A percentile compares a stretch with the other conserved stretches of the same genome.
Conservation (phyloP, 1,140 invertebrate genomes). For the Orchestia grillus region DNA sequence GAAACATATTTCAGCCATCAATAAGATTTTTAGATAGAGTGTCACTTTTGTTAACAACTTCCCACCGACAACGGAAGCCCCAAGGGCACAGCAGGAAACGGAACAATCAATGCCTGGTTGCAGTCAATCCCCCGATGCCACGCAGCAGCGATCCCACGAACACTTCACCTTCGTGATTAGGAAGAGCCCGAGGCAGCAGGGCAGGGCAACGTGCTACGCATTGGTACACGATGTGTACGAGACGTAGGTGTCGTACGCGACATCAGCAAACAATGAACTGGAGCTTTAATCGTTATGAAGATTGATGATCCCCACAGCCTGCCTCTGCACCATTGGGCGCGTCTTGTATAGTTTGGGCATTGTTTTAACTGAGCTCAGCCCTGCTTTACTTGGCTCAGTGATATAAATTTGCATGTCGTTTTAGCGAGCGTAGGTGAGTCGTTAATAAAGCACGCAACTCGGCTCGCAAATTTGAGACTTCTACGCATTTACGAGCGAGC, state of each 20-base stretch:
- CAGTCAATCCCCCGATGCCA: background rate
- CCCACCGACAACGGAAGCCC: background rate
- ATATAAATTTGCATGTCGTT: background rate
- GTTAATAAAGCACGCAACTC: background rate
- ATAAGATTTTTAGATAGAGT: too few relatives aligned
- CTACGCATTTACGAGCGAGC: background rate
- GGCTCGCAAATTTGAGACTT: background rate
- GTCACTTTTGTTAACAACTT: too few relatives aligned
- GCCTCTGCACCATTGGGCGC: background rate
- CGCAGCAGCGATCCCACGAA: background rate
- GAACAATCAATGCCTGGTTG: background rate
- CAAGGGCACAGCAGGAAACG: background rate
- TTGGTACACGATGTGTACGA: background rate
- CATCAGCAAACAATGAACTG: background rate
- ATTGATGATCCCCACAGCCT: background rate
- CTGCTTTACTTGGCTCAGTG: background rate
- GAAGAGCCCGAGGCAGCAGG: background rate
- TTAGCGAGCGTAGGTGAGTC: background rate
- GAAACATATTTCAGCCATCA: too few relatives aligned
- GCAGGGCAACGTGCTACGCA: background rate
- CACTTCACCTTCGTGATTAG: background rate
- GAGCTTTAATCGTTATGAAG: background rate
- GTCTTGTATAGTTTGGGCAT: background rate
- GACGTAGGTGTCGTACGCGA: background rate
- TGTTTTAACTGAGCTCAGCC: background rate